Evolutionary conservation across 2,113 vertebrate genomes (phyloP), one percentile per base, ranked within the genome.

Genomic region (Hassar affinis): DNA sequence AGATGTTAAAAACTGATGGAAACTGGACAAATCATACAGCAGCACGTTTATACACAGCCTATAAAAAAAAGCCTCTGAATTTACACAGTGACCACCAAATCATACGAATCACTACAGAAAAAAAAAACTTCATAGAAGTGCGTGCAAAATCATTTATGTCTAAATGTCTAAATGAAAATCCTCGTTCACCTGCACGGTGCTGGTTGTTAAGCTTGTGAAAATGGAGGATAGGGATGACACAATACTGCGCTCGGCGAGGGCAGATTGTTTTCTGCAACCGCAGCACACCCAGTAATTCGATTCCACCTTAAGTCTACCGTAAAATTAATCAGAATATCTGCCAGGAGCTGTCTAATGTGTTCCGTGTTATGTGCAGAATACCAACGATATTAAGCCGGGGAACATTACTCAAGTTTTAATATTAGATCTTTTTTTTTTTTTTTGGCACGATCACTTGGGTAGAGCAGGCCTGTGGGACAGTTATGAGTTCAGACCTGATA

Each of bases 241-340:
- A 85, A 82, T 82, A 68, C 64, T 80, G 78, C 59, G 52, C 83
- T 82, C 81, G 35, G 68, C 42, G 61, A 62, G 57, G 66, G 54
- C 54, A 76, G 47, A 76, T 71, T 84, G 86, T 86, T 86, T 86
- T 84, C 79, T 80, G 71, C 72, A 61, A 87, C 82, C 66, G 76
- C 52, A 76, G 86, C 84, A 86, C 77, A 75, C 77, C 30, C 81
- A 27, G 78, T 89, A 88, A 89, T 86, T 86, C 45, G 49, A 89
- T 89, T 89, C 88, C 85, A 85, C 78, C 69, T 86, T 81, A 88
- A 89, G 83, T 85, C 88, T 87, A 79, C 14, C 78, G 79, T 83
- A 79, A 84, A 88, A 87, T 87, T 74, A 80, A 86, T 85, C 77
- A 86, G 51, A 81, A 80, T 88, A 84, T 86, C 86, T 87, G 86